phyloP scores from a whole-genome alignment of 2,113 vertebrate species.

The Empidonax alnorum region DNA sequence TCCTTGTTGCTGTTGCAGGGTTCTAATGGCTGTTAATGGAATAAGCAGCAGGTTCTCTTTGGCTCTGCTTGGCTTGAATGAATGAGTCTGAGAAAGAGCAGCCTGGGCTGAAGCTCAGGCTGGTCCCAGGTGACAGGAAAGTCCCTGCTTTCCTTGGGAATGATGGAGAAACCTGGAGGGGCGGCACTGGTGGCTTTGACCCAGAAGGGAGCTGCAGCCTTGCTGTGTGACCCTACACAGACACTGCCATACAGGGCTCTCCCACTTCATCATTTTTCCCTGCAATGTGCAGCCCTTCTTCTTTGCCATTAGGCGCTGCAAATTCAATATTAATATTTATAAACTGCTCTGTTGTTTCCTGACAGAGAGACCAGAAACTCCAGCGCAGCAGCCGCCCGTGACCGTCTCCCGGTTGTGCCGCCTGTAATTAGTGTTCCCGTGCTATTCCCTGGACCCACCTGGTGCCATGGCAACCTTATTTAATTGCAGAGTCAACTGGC shows the following conservation, averaged over 20 bases:
- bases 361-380: not conserved
- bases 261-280: not conserved
- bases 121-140: not conserved
- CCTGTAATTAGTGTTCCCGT: not conserved
- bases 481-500: not conserved
- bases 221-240: not conserved
- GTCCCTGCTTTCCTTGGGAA: not conserved
- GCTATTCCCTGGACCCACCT: not conserved
- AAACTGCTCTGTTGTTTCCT: not conserved
- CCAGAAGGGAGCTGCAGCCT: not conserved
- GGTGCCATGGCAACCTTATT: not conserved
- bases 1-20: not conserved
- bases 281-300: not conserved
- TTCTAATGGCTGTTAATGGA: not conserved
- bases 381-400: not conserved
- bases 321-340: slow-evolving; percentile 10
- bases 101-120: rapidly evolving
- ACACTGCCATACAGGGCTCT: not conserved
- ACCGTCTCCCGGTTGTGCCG: not conserved
- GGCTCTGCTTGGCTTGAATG: not conserved
- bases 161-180: not conserved
- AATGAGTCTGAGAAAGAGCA: not conserved
- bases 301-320: not conserved
- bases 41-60: not conserved
- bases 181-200: too few species aligned